Evolutionary conservation across 2,888 invertebrate species (phyloP).

Genomic region (Glyphotaelius pellucidus): DNA sequence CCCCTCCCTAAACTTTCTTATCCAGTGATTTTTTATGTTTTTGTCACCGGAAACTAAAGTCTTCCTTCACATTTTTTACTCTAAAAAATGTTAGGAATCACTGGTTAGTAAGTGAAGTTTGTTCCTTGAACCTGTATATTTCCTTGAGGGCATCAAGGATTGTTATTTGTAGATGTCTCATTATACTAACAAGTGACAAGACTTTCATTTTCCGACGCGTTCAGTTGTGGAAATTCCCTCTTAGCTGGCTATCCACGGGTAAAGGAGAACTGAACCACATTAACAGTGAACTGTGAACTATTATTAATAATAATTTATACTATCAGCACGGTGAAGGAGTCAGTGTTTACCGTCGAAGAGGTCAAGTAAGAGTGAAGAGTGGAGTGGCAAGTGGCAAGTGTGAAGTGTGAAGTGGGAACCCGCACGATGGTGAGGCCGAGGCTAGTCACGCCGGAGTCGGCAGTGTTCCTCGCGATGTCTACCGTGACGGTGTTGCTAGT

Average conservation of each 20-base stretch:
- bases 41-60: no score
- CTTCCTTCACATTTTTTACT: no score
- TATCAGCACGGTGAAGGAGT: background rate
- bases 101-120: no score
- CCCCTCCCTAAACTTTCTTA: no score
- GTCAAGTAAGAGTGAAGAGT: background rate
- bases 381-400: no score
- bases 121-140: no score
- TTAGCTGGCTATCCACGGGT: background rate
- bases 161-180: no score
- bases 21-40: no score
- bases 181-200: no score
- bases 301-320: background rate
- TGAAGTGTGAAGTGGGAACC: background rate
- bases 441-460: background rate
- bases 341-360: background rate
- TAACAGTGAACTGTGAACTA: background rate
- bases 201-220: no score
- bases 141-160: no score
- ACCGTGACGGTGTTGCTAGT: conserved; percentile 31
- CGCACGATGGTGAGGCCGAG: background rate
- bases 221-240: background rate
- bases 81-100: no score
- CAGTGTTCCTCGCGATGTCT: conserved; percentile 49
- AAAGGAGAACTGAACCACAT: background rate